phyloP scores from a whole-genome alignment of 2,888 invertebrate genomes.

The Platynereis dumerilii region DNA sequence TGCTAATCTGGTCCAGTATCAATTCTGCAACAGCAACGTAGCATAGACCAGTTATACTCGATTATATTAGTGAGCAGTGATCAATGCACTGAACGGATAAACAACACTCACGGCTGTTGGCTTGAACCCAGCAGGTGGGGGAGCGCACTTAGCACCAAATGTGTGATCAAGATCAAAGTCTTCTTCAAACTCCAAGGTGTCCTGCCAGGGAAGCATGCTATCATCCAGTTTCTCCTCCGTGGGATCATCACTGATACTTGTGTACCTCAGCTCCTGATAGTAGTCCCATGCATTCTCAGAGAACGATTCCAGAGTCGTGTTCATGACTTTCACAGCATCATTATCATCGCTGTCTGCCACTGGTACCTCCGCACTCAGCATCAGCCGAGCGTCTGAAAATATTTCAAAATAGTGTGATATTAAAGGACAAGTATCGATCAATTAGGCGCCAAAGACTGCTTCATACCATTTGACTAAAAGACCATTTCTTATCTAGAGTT shows the following conservation, averaged over 20 bases:
- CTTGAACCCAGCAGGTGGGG: too few relatives aligned
- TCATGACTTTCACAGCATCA: slow-evolving; percentile 16
- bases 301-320: slow-evolving; percentile 29
- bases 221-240: slow-evolving; percentile 81
- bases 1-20: too few relatives aligned
- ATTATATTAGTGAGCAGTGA: too few relatives aligned
- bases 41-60: too few relatives aligned
- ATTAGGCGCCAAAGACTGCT: too few relatives aligned
- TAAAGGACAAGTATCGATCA: too few relatives aligned
- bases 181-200: slow-evolving; percentile 25
- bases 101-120: too few relatives aligned
- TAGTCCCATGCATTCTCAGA: slow-evolving; percentile 91
- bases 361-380: not conserved
- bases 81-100: too few relatives aligned
- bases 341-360: slow-evolving; percentile 22
- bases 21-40: too few relatives aligned
- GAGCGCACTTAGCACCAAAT: slow-evolving; percentile 9
- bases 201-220: slow-evolving; percentile 77
- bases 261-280: slow-evolving; percentile 87
- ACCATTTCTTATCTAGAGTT: too few relatives aligned
- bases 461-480: too few relatives aligned
- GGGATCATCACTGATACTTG: slow-evolving; percentile 71
- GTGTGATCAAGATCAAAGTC: slow-evolving; percentile 23
- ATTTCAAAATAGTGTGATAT: too few relatives aligned
- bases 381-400: slow-evolving; percentile 1